These are phyloP conservation scores for Trichomalopsis sarcophagae DNA, from an alignment of 1,140 invertebrate genomes.

Conservation along the genomic window DNA sequence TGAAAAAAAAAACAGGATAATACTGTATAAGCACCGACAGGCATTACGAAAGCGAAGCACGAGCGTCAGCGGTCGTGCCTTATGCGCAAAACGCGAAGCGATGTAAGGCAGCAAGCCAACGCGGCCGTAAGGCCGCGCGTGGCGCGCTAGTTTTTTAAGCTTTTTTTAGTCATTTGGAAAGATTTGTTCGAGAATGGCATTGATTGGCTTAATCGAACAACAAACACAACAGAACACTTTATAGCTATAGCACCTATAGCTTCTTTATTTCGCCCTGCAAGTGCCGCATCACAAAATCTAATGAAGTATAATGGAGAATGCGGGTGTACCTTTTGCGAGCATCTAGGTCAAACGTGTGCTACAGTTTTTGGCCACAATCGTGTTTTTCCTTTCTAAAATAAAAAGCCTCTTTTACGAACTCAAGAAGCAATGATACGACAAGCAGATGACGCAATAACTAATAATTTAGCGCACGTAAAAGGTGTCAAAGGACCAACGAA, in stretches of 20 bases:
- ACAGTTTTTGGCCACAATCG: background rate
- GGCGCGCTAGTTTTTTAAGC: conserved; percentile 49
- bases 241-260: conserved; percentile 27
- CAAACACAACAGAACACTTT: background rate
- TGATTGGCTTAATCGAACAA: conserved; percentile 11
- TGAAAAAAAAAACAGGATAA: too few species aligned
- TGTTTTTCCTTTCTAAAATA: conserved; percentile 10
- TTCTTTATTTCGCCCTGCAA: conserved; percentile 29
- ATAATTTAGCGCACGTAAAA: conserved; percentile 26
- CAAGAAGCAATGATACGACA: conserved; percentile 17
- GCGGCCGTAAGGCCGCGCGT: too few species aligned
- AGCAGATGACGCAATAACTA: background rate
- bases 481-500: conserved; percentile 34
- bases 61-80: too few species aligned
- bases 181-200: conserved; percentile 32
- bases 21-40: too few species aligned
- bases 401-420: conserved; percentile 9
- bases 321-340: conserved; percentile 37
- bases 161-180: conserved; percentile 34
- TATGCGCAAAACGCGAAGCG: too few species aligned
- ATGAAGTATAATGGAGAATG: conserved; percentile 41
- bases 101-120: too few species aligned
- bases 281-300: conserved; percentile 17
- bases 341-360: conserved; percentile 30
- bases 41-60: too few species aligned